Evolutionary conservation across 1,140 invertebrate genomes (phyloP).

Genomic region (Adelges cooleyi): DNA sequence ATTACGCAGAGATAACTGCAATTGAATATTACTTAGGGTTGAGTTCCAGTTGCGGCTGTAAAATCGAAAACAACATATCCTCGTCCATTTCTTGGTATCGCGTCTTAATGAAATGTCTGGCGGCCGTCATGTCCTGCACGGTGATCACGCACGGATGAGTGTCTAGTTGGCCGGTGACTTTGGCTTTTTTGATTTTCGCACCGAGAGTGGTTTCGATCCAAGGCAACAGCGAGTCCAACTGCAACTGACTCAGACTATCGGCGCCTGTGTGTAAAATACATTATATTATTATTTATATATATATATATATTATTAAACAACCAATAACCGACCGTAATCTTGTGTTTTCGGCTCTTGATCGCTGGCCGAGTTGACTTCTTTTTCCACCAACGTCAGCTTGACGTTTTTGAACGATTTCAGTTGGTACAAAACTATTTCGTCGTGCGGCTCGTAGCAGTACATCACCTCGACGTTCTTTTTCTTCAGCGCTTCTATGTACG

Average conservation of each 20-base stretch:
- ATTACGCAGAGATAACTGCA: too few species aligned
- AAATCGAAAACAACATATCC: constrained; percentile 69
- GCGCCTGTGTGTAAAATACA: constrained; percentile 41
- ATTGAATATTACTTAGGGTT: constrained; percentile 63
- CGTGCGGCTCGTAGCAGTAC: constrained; percentile 91
- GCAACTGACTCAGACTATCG: constrained; percentile 54
- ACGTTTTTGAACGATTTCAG: constrained; percentile 70
- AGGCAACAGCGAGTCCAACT: constrained; percentile 61
- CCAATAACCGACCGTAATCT: constrained; percentile 39
- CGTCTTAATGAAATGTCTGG: constrained; percentile 84
- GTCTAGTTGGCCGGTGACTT: constrained; percentile 69
- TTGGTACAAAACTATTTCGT: constrained; percentile 88
- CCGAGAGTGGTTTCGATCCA: constrained; percentile 65
- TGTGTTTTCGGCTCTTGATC: constrained; percentile 45
- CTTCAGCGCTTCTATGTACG: constrained; percentile 87
- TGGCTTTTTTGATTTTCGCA: constrained; percentile 60
- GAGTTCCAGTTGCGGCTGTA: constrained; percentile 86
- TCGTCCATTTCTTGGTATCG: constrained; percentile 73
- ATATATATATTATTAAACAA: constrained; percentile 2
- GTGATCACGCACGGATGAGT: constrained; percentile 88
- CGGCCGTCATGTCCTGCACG: constrained; percentile 90
- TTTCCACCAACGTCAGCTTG: constrained; percentile 79
- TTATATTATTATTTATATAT: constrained; percentile 6
- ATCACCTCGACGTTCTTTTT: constrained; percentile 80
- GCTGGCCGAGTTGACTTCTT: constrained; percentile 73